These are phyloP conservation scores for Cyphomyrmex costatus DNA, from an alignment of 1,140 invertebrate species.

Conservation along the genomic window DNA sequence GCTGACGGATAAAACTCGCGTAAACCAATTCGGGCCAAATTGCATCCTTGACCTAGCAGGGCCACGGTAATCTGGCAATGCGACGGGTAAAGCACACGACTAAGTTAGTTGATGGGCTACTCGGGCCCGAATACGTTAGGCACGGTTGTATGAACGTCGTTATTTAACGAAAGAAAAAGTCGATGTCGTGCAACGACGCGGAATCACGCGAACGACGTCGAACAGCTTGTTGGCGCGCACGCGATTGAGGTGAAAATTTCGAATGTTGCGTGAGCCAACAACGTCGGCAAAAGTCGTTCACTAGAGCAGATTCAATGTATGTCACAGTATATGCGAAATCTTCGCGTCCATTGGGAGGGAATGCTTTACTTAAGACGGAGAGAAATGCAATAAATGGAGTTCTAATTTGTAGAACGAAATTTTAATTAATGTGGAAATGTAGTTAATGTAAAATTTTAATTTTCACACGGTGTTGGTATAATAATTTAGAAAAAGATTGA, in stretches of 20 bases:
- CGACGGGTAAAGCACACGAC: conserved; percentile 44
- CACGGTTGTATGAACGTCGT: conserved; percentile 31
- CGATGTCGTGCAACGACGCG: conserved; percentile 71
- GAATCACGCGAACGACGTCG: conserved; percentile 70
- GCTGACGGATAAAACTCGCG: conserved; percentile 52
- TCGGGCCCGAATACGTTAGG: conserved; percentile 57
- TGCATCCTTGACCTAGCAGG: conserved; percentile 81
- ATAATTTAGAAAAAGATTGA: not conserved
- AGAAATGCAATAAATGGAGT: not conserved
- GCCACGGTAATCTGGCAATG: conserved; percentile 63
- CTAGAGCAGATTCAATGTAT: conserved; percentile 20
- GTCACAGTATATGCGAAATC: conserved; percentile 7
- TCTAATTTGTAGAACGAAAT: not conserved
- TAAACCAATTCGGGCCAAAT: conserved; percentile 75
- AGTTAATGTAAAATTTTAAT: not conserved
- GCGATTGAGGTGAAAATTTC: conserved; percentile 63
- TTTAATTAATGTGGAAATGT: not conserved
- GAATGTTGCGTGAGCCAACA: conserved; percentile 42
- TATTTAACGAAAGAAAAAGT: conserved; percentile 68
- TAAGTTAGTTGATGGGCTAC: conserved; percentile 69
- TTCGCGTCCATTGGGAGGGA: not conserved
- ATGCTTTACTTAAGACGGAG: not conserved
- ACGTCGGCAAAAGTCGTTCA: conserved; percentile 39
- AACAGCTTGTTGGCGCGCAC: conserved; percentile 44
- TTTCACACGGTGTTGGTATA: not conserved